These are phyloP conservation scores for Drosophila biarmipes DNA, from an alignment of 1,140 invertebrate genomes.

Conservation along the genomic window DNA sequence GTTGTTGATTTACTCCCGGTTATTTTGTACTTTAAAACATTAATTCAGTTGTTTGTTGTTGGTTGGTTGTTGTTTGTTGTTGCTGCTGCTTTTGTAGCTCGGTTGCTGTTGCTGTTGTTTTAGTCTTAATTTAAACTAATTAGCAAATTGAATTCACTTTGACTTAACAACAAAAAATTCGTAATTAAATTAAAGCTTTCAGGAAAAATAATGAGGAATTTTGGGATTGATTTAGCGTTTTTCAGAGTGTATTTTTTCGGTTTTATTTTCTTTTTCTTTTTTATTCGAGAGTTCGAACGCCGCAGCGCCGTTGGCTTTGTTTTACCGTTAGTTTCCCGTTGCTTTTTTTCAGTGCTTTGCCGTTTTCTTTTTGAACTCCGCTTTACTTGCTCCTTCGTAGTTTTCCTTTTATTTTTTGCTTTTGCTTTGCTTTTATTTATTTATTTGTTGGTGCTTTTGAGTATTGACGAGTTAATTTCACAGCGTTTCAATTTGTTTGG, in stretches of 20 bases:
- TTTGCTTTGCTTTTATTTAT: conserved; percentile 41
- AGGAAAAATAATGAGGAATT: conserved; percentile 80
- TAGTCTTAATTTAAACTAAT: conserved; percentile 73
- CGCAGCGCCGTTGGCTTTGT: conserved; percentile 41
- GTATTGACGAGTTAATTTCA: conserved; percentile 83
- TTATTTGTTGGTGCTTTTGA: conserved; percentile 73
- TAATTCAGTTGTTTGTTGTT: conserved; percentile 79
- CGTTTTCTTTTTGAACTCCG: conserved; percentile 60
- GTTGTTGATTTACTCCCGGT: conserved; percentile 78
- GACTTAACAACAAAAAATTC: conserved; percentile 79
- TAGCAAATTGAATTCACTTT: conserved; percentile 80
- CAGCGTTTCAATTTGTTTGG: conserved; percentile 81
- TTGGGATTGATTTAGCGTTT: conserved; percentile 65
- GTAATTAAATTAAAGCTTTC: conserved; percentile 82
- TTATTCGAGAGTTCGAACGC: conserved; percentile 70
- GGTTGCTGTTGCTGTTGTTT: conserved; percentile 56
- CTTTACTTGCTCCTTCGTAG: conserved; percentile 52
- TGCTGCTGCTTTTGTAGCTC: conserved; percentile 69
- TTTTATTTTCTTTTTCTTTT: conserved; percentile 30
- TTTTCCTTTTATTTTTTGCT: conserved; percentile 46
- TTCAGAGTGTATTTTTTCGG: conserved; percentile 29
- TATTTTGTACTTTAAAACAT: conserved; percentile 84
- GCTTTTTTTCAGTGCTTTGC: conserved; percentile 58
- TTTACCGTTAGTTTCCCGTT: conserved; percentile 31
- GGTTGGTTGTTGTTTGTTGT: conserved; percentile 68